Conservation (phyloP, 2,797 vertebrate genomes). For the Etheostoma perlongum region DNA sequence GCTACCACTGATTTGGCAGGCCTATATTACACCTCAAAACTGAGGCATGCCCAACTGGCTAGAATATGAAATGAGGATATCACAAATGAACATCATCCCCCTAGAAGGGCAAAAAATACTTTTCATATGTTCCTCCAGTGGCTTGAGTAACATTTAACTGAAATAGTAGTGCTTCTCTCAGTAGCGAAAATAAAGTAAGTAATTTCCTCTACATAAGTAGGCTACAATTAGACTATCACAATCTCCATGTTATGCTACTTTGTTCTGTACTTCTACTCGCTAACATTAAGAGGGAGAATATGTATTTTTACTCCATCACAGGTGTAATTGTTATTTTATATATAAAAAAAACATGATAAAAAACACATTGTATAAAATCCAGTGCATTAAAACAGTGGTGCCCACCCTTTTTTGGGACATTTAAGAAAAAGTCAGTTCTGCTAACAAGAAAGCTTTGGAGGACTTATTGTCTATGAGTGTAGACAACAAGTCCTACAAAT, state of each 20-base stretch:
- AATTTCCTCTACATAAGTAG: background rate
- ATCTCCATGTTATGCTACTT: background rate
- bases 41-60: conserved; percentile 71
- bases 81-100: conserved; percentile 65
- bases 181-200: background rate
- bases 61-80: conserved; percentile 78
- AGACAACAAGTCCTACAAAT: no score
- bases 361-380: no score
- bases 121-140: background rate
- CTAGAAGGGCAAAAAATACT: conserved; percentile 5
- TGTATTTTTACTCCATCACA: background rate
- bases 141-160: conserved; percentile 5
- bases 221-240: background rate
- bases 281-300: background rate
- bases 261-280: background rate
- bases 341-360: background rate
- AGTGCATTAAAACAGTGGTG: no score
- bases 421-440: no score
- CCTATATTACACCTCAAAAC: conserved; percentile 82
- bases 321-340: background rate
- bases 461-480: no score
- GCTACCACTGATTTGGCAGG: conserved; percentile 79
- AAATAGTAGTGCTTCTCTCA: background rate
- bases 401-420: no score
- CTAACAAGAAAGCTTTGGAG: no score